phyloP scores from a whole-genome alignment of 35 echinoderm and acorn worm species.

The Diadema setosum region DNA sequence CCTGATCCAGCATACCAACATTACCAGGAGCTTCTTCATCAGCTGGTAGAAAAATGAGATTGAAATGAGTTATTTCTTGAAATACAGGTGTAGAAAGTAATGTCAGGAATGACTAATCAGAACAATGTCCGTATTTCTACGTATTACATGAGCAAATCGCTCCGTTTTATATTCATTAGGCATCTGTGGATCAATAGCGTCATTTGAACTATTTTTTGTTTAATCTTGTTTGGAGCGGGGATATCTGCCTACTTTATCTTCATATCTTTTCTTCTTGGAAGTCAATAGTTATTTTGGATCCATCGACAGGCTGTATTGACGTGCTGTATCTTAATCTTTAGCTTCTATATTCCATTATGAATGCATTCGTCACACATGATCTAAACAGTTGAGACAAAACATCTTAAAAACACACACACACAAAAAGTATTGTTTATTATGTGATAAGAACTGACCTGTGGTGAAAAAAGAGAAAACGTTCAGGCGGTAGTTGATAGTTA shows the following conservation, averaged over 20 bases:
- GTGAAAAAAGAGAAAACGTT: constrained; percentile 50
- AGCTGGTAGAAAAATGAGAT: constrained; percentile 18
- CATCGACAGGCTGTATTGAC: no score
- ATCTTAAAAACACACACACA: neutral
- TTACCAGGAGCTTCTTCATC: constrained; percentile 64
- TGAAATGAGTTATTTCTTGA: neutral
- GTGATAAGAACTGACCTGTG: constrained; percentile 80
- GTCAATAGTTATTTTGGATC: no score
- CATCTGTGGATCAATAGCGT: no score
- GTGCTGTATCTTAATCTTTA: neutral
- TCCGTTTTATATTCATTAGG: no score
- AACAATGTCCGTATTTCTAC: no score
- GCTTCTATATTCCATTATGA: neutral
- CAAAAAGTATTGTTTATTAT: neutral
- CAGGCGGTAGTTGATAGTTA: constrained; percentile 77
- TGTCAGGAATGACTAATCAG: no score
- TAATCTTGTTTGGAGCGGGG: no score
- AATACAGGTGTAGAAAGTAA: neutral
- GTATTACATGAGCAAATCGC: no score
- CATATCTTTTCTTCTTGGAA: no score
- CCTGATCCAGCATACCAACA: constrained; percentile 65
- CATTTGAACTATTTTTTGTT: no score
- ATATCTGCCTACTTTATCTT: no score
- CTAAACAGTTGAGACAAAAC: neutral
- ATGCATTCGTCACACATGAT: neutral